A percentile compares a stretch with the other conserved stretches of the same genome.
Conservation (phyloP, 2,888 invertebrate species). For the Dolomedes plantarius region DNA sequence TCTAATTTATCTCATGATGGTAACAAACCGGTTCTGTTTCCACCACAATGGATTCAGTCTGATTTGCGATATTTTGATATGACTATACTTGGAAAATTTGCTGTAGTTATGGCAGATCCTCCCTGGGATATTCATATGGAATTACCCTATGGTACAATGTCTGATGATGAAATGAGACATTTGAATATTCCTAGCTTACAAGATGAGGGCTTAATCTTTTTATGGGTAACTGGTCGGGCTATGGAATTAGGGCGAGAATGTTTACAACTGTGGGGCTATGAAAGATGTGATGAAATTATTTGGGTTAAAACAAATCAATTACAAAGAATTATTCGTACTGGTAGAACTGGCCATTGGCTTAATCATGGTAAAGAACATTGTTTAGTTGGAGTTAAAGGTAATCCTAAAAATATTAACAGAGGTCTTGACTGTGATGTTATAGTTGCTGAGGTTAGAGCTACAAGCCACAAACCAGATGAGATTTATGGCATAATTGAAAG, state of each 20-base stretch:
- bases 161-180: conserved; percentile 98
- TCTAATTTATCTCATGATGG: conserved; percentile 50
- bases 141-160: conserved; percentile 98
- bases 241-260: conserved; percentile 98
- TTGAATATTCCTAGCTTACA: conserved; percentile 94
- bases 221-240: conserved; percentile 98
- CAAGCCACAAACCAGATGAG: conserved; percentile 98
- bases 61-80: conserved; percentile 94
- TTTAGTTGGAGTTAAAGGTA: conserved; percentile 96
- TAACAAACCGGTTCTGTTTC: conserved; percentile 80
- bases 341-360: conserved; percentile 97
- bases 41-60: conserved; percentile 98
- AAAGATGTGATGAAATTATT: conserved; percentile 96
- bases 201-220: conserved; percentile 95
- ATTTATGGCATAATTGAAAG: conserved; percentile 98
- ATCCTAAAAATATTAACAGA: conserved; percentile 90
- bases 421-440: conserved; percentile 98
- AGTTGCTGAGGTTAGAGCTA: conserved; percentile 97
- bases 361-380: conserved; percentile 99
- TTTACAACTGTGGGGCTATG: conserved; percentile 96
- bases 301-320: conserved; percentile 99
- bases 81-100: conserved; percentile 95
- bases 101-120: conserved; percentile 98
- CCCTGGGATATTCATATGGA: conserved; percentile 99
- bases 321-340: conserved; percentile 96